Evolutionary conservation across 35 echinoderm and acorn worm species (phyloP).

Genomic region (Chiridota heheva): DNA sequence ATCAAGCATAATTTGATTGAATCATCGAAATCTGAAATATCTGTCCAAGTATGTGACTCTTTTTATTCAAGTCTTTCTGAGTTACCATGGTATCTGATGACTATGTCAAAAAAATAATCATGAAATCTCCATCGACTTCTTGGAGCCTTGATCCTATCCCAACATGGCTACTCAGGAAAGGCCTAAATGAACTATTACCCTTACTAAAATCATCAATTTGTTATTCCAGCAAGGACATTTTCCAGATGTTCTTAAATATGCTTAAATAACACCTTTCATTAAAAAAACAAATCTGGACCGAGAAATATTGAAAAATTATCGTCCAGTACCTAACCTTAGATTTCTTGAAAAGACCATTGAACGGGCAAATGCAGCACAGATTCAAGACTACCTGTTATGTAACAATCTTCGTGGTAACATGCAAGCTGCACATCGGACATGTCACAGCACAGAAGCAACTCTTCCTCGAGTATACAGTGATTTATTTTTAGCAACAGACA

Average conservation of each 20-base stretch:
- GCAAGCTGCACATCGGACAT: slow-evolving; percentile 36
- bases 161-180: too few relatives aligned
- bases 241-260: slow-evolving; percentile 25
- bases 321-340: slow-evolving; percentile 51
- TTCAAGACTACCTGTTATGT: slow-evolving; percentile 7
- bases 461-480: slow-evolving; percentile 56
- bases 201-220: slow-evolving; percentile 51
- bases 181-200: too few relatives aligned
- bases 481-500: slow-evolving; percentile 45
- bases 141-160: too few relatives aligned
- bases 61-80: too few relatives aligned
- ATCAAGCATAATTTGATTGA: too few relatives aligned
- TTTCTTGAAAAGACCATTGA: slow-evolving; percentile 58
- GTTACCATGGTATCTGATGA: too few relatives aligned
- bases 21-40: too few relatives aligned
- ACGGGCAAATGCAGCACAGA: slow-evolving; percentile 29
- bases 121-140: too few relatives aligned
- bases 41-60: too few relatives aligned
- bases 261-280: slow-evolving; percentile 32
- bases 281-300: slow-evolving; percentile 49
- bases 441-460: slow-evolving; percentile 55
- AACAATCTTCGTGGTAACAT: slow-evolving; percentile 39
- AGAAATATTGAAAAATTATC: slow-evolving; percentile 51
- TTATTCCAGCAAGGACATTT: slow-evolving; percentile 39
- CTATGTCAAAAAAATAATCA: too few relatives aligned